Conservation (phyloP, 2,113 vertebrate species). For the Thunnus maccoyii region DNA sequence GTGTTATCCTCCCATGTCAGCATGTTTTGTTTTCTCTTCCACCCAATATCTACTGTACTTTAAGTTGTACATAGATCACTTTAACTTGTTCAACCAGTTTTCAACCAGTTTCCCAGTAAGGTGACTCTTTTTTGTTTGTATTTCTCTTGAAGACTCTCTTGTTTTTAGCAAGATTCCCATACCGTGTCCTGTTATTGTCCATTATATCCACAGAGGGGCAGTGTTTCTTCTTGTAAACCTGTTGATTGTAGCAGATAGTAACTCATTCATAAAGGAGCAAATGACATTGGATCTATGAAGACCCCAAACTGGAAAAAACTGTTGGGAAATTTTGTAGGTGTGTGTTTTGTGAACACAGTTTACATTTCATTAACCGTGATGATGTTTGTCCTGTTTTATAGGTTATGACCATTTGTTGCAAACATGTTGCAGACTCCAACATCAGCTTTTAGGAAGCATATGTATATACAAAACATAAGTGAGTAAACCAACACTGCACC, state of each 20-base stretch:
- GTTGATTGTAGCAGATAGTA: neutral
- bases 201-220: constrained; percentile 61
- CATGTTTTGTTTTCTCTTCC: neutral
- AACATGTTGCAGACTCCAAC: too few species aligned
- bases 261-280: neutral
- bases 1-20: neutral
- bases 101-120: too few species aligned
- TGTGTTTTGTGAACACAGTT: neutral
- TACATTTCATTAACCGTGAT: neutral
- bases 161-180: neutral
- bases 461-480: too few species aligned
- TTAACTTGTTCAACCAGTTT: constrained; percentile 5
- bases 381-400: neutral
- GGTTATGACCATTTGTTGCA: too few species aligned
- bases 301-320: neutral
- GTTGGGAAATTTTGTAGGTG: neutral
- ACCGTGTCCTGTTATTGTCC: neutral
- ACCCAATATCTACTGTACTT: neutral
- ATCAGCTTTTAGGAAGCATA: too few species aligned
- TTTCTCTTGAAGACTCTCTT: neutral
- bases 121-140: neutral
- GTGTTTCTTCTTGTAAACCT: constrained; percentile 35
- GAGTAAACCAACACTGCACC: too few species aligned
- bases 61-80: neutral
- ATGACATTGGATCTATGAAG: neutral